Conservation (phyloP, 2,113 vertebrate species). For the Caloenas nicobarica region DNA sequence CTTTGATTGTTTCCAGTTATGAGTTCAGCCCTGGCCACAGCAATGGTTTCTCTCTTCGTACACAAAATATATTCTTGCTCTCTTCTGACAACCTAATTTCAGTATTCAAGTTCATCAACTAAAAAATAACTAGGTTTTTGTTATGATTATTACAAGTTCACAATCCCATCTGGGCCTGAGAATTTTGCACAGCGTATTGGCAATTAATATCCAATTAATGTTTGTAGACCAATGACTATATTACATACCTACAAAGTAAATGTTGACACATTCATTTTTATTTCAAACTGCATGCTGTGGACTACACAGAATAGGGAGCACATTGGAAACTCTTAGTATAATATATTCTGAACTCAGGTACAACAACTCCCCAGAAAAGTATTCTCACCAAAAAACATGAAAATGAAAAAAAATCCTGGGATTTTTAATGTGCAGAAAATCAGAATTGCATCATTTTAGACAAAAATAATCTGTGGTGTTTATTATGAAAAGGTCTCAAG, state of each 20-base stretch:
- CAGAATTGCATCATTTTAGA: neutral
- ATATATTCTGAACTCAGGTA: neutral
- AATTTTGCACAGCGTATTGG: neutral
- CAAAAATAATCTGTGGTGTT: neutral
- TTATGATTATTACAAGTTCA: neutral
- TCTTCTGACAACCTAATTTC: neutral
- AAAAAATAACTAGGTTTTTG: neutral
- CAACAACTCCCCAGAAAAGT: neutral
- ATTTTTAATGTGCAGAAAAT: neutral
- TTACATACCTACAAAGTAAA: neutral
- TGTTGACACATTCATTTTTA: neutral
- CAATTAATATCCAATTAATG: constrained; percentile 9
- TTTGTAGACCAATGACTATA: neutral
- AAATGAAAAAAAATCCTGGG: neutral
- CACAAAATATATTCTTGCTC: neutral
- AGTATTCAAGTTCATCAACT: neutral
- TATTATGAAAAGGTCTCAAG: neutral
- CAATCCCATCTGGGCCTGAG: neutral
- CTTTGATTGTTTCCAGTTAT: neutral
- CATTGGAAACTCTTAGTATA: neutral
- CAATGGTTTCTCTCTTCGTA: neutral
- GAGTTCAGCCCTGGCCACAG: neutral
- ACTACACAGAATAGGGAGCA: neutral
- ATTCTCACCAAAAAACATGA: neutral
- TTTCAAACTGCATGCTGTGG: neutral